Conservation (phyloP, 92 coral and sea anemone species). For the Parazoanthus darwini region DNA sequence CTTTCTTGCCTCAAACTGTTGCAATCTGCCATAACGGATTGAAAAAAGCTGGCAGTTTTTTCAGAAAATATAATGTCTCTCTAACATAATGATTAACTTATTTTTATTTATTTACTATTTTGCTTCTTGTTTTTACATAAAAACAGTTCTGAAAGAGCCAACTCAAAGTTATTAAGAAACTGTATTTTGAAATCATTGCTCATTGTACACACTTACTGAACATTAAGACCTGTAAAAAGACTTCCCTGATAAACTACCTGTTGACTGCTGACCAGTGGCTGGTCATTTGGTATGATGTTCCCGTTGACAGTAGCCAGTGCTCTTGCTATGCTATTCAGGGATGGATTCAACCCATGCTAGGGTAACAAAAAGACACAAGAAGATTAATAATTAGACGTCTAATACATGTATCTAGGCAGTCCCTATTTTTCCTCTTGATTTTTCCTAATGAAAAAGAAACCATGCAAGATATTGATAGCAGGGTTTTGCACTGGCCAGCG, state of each 20-base stretch:
- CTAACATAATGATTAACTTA: no score
- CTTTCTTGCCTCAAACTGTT: no score
- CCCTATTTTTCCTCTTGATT: no score
- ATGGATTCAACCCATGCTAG: conserved; percentile 62
- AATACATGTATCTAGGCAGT: background rate
- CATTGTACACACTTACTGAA: background rate
- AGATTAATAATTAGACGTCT: background rate
- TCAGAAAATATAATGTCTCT: background rate
- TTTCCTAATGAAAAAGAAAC: no score
- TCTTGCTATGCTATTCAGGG: conserved; percentile 54
- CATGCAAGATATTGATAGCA: no score
- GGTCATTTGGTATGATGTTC: conserved; percentile 56
- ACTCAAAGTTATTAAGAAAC: background rate
- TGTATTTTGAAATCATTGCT: background rate
- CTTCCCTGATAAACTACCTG: conserved; percentile 39
- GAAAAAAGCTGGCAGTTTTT: no score
- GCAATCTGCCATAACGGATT: no score
- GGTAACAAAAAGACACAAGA: background rate
- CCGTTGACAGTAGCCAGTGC: conserved; percentile 81
- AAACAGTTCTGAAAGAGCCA: background rate
- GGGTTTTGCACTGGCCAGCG: no score
- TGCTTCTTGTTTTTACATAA: no score
- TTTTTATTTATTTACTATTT: no score
- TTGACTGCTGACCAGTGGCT: conserved; percentile 61
- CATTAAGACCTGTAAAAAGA: background rate